Percentiles rank a stretch among this genome's conserved stretches.
These are phyloP conservation scores for Pungitius pungitius DNA, from an alignment of 2,113 vertebrate species.

Conservation along the genomic window DNA sequence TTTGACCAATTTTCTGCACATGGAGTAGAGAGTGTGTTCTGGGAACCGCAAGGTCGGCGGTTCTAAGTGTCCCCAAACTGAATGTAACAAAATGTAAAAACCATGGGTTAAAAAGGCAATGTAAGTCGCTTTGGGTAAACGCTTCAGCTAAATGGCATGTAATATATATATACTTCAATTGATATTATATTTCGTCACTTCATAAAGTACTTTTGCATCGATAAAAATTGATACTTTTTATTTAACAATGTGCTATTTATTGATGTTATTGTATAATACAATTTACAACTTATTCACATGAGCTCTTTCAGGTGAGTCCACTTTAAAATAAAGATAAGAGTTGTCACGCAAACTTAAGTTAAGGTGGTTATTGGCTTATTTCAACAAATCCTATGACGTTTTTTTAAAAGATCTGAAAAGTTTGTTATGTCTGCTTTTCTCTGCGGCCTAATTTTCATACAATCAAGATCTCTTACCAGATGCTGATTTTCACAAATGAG, in stretches of 20 bases:
- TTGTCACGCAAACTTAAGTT: not conserved
- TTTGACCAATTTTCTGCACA: too few relatives aligned
- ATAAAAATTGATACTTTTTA: not conserved
- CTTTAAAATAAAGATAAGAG: not conserved
- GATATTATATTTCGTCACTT: not conserved
- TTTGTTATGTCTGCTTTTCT: not conserved
- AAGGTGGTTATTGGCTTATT: not conserved
- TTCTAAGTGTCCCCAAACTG: too few relatives aligned
- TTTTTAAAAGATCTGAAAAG: constrained; percentile 16
- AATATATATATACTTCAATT: not conserved
- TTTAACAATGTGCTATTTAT: not conserved
- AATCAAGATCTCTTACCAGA: not conserved
- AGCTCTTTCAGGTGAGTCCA: not conserved
- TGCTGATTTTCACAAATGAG: not conserved
- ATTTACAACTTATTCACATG: not conserved
- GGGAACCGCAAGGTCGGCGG: too few relatives aligned
- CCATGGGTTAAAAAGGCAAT: too few relatives aligned
- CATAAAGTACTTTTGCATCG: not conserved
- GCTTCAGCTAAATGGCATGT: too few relatives aligned
- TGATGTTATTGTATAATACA: not conserved
- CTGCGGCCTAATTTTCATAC: not conserved
- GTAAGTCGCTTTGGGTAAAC: too few relatives aligned
- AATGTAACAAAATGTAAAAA: too few relatives aligned
- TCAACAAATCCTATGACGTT: not conserved
- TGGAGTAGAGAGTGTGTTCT: too few relatives aligned